A percentile compares a stretch with the other conserved stretches of the same genome.
phyloP scores from a whole-genome alignment of 2,113 vertebrate genomes.

The Herpetotheres cachinnans region DNA sequence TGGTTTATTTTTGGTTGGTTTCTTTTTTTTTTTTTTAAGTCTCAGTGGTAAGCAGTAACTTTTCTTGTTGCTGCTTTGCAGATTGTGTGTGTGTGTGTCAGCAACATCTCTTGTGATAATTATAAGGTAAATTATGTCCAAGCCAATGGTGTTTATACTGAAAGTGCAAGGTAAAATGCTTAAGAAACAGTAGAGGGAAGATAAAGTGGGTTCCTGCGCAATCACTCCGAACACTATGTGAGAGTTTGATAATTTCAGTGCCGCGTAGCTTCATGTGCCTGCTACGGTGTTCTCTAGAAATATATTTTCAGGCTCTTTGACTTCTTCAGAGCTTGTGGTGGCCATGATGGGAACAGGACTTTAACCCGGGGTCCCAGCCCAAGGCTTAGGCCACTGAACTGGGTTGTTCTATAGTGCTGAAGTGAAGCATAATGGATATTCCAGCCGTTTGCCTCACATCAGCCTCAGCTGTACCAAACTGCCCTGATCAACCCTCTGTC shows the following conservation, averaged over 20 bases:
- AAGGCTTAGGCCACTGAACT: not conserved
- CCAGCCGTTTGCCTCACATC: not conserved
- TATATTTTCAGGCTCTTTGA: not conserved
- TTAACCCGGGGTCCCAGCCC: not conserved
- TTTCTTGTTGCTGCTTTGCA: not conserved
- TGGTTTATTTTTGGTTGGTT: not conserved
- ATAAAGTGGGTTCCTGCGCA: not conserved
- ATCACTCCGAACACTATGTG: not conserved
- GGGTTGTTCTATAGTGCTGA: not conserved
- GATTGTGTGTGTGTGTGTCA: not conserved
- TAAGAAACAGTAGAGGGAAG: not conserved
- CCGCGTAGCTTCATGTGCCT: fast-evolving
- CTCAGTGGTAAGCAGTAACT: not conserved
- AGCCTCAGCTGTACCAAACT: not conserved
- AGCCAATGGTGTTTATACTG: not conserved
- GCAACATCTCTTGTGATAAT: not conserved
- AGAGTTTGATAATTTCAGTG: not conserved
- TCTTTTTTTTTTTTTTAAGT: not conserved
- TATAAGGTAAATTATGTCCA: not conserved
- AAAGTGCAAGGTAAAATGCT: not conserved
- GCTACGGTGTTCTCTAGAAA: not conserved
- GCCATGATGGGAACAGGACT: not conserved
- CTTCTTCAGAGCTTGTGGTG: not conserved
- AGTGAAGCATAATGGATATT: not conserved
- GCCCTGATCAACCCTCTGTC: not conserved